phyloP scores from a whole-genome alignment of 2,888 invertebrate species.

The Lasioglossum zephyrum region DNA sequence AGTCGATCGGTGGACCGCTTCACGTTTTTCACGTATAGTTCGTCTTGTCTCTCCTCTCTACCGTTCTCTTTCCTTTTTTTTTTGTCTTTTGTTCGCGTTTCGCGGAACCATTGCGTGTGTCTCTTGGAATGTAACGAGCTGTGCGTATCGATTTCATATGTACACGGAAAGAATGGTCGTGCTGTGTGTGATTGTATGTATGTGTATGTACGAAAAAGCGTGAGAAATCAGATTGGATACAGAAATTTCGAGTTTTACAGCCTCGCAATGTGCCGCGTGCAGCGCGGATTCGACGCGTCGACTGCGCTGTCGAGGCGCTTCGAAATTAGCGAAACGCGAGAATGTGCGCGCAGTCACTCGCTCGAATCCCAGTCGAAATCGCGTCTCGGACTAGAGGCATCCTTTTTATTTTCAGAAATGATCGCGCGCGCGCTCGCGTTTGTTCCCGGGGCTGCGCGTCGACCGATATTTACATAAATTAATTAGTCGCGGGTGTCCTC shows the following conservation, averaged over 20 bases:
- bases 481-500: conserved; percentile 35
- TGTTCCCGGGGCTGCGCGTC: not conserved
- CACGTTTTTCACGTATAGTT: not conserved
- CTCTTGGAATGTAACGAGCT: conserved; percentile 57
- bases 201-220: conserved; percentile 27
- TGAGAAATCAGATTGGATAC: conserved; percentile 3
- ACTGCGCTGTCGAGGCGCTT: not conserved
- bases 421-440: conserved; percentile 21
- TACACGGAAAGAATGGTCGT: conserved; percentile 39
- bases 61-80: not conserved
- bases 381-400: conserved; percentile 36
- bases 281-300: conserved; percentile 5
- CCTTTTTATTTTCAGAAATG: conserved; percentile 19
- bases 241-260: conserved; percentile 8
- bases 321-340: not conserved
- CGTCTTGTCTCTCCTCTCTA: not conserved
- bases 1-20: conserved; percentile 34
- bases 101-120: conserved; percentile 22
- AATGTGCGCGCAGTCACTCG: conserved; percentile 1
- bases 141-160: conserved; percentile 48
- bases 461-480: conserved; percentile 50
- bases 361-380: conserved; percentile 9
- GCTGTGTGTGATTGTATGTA: conserved; percentile 2
- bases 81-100: conserved; percentile 12
- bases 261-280: conserved; percentile 9